Base-by-base conservation (phyloP, 2,888 invertebrate genomes). In the Acronicta alni region DNA sequence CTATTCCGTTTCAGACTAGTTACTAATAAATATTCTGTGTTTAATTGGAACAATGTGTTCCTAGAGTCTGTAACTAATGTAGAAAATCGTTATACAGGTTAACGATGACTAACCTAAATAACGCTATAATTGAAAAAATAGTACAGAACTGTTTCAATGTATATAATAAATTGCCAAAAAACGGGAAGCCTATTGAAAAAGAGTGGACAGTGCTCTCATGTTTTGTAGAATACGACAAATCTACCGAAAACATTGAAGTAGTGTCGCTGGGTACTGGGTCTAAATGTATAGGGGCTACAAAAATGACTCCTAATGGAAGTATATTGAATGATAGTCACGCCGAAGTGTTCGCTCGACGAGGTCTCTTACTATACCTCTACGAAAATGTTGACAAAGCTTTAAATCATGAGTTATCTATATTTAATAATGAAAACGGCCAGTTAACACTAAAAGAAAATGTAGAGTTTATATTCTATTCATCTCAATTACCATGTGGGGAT, bases 401-500 rank as follows among this genome's bases (percentile, higher is more conserved):
- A 45, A 79, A 86, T 9, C 83, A 79, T 16, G 76, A 86, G 58
- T 38, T 72, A 15, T 90, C 93, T 18, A 87, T 94, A 79, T 91
- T 93, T 72, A 57, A 38, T 26, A 47, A 78, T 39, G 79, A 81
- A 38, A 68, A 84, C 2, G 67, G 75, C n/a, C 87, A 85, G 60
- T 95, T 95, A 77, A 79, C 81, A 54, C 64, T 97, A 0, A 95
- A 95, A 75, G 79, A 94, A 4, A 92, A 92, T 38, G 86, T 97
- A 23, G 93, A 95, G 26, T 98, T 98, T 88, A 97, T 98, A 85
- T 97, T 99, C 81, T 98, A 97, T 81, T 96, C 97, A 30, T 98
- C 98, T 48, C 97, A 98, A 84, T 95, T 97, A 38, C 99, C 99
- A 16, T 99, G 99, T 91, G 99, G 99, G 0, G 99, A 99, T 95